Percentiles rank a stretch among this genome's conserved stretches.
Conservation (phyloP, 2,113 vertebrate species). For the Ascaphus truei region DNA sequence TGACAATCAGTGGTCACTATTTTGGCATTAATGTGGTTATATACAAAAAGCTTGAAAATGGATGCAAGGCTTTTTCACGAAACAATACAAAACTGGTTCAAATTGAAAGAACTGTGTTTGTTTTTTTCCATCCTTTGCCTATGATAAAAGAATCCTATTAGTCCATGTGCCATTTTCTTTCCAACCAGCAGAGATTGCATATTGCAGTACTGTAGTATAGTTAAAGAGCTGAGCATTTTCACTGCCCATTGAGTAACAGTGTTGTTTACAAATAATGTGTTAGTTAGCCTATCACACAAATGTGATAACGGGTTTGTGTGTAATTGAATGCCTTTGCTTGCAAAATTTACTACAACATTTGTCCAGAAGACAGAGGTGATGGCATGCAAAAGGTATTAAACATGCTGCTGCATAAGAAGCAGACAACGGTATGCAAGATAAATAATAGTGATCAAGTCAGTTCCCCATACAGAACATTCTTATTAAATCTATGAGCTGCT, state of each 20-base stretch:
- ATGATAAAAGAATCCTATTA: too few species aligned
- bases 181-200: background rate
- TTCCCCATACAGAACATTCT: slow-evolving; percentile 29
- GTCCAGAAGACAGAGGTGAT: slow-evolving; percentile 3
- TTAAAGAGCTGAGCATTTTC: background rate
- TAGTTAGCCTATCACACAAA: background rate
- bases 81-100: too few species aligned
- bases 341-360: slow-evolving; percentile 11
- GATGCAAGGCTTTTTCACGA: too few species aligned
- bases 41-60: too few species aligned
- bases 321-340: background rate
- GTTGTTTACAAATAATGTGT: background rate
- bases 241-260: background rate
- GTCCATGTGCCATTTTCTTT: too few species aligned
- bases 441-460: slow-evolving; percentile 33
- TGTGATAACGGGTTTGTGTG: background rate
- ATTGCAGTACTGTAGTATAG: background rate
- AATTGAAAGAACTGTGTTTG: too few species aligned
- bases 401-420: background rate
- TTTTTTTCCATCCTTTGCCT: too few species aligned
- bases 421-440: slow-evolving; percentile 10
- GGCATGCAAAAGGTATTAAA: slow-evolving; percentile 16
- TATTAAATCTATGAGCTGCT: slow-evolving; percentile 25
- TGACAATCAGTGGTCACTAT: too few species aligned
- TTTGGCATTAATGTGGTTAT: too few species aligned